These are phyloP conservation scores for Gastrophysa polygoni DNA, from an alignment of 2,888 invertebrate species.

Conservation along the genomic window DNA sequence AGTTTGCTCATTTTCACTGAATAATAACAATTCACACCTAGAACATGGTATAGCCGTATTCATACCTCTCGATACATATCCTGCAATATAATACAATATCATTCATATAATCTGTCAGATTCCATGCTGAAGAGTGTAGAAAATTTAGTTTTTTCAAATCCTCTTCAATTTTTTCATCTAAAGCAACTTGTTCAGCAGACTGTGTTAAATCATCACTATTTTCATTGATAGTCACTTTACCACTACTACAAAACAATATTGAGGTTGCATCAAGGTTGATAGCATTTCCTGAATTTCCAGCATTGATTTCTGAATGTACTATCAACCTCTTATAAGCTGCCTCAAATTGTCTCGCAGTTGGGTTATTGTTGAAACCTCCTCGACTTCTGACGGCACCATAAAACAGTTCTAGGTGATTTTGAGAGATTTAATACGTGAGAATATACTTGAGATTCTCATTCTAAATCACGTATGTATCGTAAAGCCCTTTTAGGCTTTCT, in stretches of 20 bases:
- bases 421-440: neutral
- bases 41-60: neutral
- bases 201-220: neutral
- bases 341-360: constrained; percentile 8
- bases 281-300: neutral
- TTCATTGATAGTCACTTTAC: neutral
- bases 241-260: constrained; percentile 1
- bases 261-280: constrained; percentile 4
- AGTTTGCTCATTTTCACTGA: neutral
- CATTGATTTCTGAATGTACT: constrained; percentile 6
- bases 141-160: neutral
- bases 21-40: neutral
- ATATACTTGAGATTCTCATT: neutral
- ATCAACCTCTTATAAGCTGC: constrained; percentile 4
- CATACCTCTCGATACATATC: neutral
- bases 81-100: neutral
- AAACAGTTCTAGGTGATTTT: neutral
- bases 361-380: constrained; percentile 5
- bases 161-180: neutral
- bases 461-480: neutral
- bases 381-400: neutral
- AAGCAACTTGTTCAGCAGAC: neutral
- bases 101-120: neutral
- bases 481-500: too few species aligned
- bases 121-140: neutral